Conservation (phyloP, 2,797 vertebrate species). For the Buceros bicornis region DNA sequence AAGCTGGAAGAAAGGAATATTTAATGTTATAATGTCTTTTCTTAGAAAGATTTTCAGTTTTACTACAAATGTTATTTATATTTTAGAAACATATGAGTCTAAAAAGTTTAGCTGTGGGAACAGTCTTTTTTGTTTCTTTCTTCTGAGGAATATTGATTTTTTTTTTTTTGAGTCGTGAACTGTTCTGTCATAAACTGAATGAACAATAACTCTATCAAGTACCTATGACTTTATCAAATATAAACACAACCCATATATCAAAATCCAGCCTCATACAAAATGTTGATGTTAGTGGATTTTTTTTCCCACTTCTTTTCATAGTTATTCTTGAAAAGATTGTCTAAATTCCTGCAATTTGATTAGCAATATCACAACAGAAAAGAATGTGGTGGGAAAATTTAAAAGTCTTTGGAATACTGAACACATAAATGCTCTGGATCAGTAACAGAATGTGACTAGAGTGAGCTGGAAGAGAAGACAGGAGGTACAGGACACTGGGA, state of each 20-base stretch:
- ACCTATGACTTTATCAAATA: not conserved
- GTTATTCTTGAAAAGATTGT: not conserved
- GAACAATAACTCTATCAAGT: not conserved
- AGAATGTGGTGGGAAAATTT: not conserved
- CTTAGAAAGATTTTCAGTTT: not conserved
- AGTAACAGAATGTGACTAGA: not conserved
- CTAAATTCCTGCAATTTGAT: not conserved
- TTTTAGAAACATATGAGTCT: not conserved
- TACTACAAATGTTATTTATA: not conserved
- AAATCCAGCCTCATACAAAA: not conserved
- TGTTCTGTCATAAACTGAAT: not conserved
- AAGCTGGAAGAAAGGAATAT: not conserved
- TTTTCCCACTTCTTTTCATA: not conserved
- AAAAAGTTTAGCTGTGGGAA: not conserved
- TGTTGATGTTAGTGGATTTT: rapidly evolving
- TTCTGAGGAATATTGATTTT: not conserved
- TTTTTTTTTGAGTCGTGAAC: not conserved
- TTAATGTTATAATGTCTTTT: not conserved
- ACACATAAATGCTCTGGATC: not conserved
- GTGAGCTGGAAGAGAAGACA: not conserved
- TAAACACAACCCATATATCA: not conserved
- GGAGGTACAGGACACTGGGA: not conserved
- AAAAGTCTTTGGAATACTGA: not conserved
- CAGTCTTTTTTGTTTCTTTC: not conserved
- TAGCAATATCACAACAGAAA: not conserved